These are phyloP conservation scores for Athalia circularis DNA, from an alignment of 2,888 invertebrate species.

Conservation along the genomic window DNA sequence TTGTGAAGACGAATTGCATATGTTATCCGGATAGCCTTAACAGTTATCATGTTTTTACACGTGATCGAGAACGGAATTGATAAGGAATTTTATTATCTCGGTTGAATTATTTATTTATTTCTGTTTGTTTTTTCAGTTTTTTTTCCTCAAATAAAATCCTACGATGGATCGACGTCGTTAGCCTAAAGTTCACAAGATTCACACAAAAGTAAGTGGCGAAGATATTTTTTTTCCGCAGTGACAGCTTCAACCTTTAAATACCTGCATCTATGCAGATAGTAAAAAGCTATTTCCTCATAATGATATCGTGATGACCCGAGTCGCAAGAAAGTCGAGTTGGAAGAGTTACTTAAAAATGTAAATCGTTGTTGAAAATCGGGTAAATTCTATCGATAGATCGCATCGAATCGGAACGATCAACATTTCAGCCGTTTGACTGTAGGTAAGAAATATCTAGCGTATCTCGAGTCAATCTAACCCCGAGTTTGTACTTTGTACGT, in stretches of 20 bases:
- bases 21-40: neutral
- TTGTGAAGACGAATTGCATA: no score
- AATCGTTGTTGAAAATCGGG: no score
- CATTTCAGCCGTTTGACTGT: no score
- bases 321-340: slow-evolving; percentile 12
- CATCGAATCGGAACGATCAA: no score
- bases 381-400: no score
- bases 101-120: neutral
- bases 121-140: neutral
- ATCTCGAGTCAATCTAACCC: no score
- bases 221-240: neutral
- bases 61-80: no score
- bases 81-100: no score
- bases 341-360: neutral
- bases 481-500: no score
- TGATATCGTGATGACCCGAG: slow-evolving; percentile 36
- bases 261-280: neutral
- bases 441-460: no score
- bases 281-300: slow-evolving; percentile 13
- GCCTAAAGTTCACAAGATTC: slow-evolving; percentile 38
- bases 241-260: slow-evolving; percentile 37
- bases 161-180: neutral
- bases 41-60: neutral
- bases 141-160: neutral
- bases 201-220: slow-evolving; percentile 31